A percentile compares a stretch with the other conserved stretches of the same genome.
These are phyloP conservation scores for Xyliphius kryptos DNA, from an alignment of 2,113 vertebrate species.

Conservation along the genomic window DNA sequence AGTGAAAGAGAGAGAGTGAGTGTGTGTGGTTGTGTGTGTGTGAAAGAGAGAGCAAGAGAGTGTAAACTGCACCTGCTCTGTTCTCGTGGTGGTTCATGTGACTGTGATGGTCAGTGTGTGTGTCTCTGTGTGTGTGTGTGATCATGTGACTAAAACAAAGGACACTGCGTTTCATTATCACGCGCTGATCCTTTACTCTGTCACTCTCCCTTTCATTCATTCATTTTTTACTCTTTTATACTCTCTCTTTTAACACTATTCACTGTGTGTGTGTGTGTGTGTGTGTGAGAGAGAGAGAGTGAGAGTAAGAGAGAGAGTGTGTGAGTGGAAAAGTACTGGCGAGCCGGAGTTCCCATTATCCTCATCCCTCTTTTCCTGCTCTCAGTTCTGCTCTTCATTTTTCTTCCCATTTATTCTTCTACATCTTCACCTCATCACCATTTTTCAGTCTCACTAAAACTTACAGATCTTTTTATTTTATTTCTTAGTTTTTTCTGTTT, in stretches of 20 bases:
- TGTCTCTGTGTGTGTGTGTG: too few relatives aligned
- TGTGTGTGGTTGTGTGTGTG: too few relatives aligned
- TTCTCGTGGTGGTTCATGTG: too few relatives aligned
- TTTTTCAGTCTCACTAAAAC: not conserved
- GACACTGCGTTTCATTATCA: not conserved
- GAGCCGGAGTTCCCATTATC: conserved; percentile 3
- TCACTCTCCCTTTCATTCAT: too few relatives aligned
- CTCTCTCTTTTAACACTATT: not conserved
- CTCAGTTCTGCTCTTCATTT: not conserved
- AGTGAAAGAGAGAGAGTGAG: too few relatives aligned
- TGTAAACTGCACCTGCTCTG: conserved; percentile 6
- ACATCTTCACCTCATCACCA: too few relatives aligned
- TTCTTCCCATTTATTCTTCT: not conserved
- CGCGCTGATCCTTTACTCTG: not conserved
- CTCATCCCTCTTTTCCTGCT: not conserved
- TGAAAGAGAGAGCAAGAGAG: not conserved
- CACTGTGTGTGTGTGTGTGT: too few relatives aligned
- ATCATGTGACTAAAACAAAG: conserved; percentile 20
- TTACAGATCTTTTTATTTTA: not conserved
- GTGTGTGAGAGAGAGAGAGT: not conserved
- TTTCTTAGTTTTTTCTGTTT: too few relatives aligned
- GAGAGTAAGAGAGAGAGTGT: not conserved
- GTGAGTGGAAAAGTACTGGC: conserved; percentile 4
- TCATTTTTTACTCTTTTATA: conserved; percentile 6
- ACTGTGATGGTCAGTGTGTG: not conserved